Percentiles rank a stretch among this genome's conserved stretches.
Evolutionary conservation across 2,797 vertebrate genomes (phyloP).

Genomic region (Muscicapa striata): DNA sequence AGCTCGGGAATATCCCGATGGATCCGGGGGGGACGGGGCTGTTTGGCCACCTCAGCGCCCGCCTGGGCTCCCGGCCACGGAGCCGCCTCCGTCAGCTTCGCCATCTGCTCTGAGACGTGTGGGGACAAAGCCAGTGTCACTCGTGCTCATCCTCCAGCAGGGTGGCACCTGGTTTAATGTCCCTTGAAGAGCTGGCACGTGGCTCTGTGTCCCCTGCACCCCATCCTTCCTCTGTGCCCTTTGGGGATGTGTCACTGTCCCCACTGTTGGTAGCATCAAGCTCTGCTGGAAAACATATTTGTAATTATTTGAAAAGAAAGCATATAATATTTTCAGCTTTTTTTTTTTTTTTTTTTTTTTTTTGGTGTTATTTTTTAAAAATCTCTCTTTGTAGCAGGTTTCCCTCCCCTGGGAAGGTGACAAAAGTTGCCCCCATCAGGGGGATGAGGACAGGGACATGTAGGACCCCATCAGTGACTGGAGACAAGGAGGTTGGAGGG

Average conservation of each 20-base stretch:
- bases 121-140: conserved; percentile 72
- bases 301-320: background rate
- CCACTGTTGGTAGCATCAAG: accelerated
- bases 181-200: background rate
- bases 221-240: background rate
- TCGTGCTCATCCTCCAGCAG: conserved; percentile 8
- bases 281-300: no score
- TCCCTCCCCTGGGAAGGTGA: background rate
- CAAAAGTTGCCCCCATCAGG: accelerated
- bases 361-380: no score
- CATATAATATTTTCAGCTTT: background rate
- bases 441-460: background rate
- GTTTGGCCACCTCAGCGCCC: background rate
- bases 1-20: background rate
- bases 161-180: background rate
- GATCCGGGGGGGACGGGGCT: background rate
- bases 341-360: no score
- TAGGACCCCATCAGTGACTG: accelerated
- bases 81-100: background rate
- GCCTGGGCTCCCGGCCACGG: background rate
- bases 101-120: conserved; percentile 74
- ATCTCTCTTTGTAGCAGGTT: accelerated
- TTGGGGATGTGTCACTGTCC: accelerated
- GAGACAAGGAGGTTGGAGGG: background rate
- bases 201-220: background rate